Base-by-base conservation (phyloP, 1,140 invertebrate genomes). In the Eriosoma lanigerum region DNA sequence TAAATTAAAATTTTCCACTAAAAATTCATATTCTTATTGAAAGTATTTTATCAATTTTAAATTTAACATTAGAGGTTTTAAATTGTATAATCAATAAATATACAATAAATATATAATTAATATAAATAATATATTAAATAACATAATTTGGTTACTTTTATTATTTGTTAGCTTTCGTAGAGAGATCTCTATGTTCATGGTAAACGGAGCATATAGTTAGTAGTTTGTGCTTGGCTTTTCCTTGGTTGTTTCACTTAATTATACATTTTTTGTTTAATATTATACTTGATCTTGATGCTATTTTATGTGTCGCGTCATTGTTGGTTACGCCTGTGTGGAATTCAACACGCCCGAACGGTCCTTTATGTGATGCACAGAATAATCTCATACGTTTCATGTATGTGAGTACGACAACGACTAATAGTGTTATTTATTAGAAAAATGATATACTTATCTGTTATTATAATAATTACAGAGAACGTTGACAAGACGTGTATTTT, bases 401-500 rank as follows among this genome's bases (percentile, higher is more conserved):
- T 19, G 29, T 3, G 29, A 32, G 38, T 38, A 29, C n/a, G 38
- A 66, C 64, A 66, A 66, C n/a, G n/a, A 66, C 38, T 21, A 44
- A 66, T 44, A n/a, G 32, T 13, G 38, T 44, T 38, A 66, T 66
- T 44, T 44, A 44, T 66, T 21, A 44, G 64, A 66, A 44, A 66
- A 46, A 44, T 32, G 64, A 66, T 44, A 44, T 44, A 38, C n/a
- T n/a, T n/a, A 66, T 66, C 64, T 66, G 38, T 66, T 66, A 66
- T 66, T 66, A 66, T 46, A 66, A 66, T 66, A 66, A 66, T 66
- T 66, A 66, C 64, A 66, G 38, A 66, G 64, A 15, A 44, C 19
- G 19, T 21, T 21, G n/a, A 21, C 64, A 32, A 26, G 15, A 32
- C 32, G 29, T 3, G 32, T 66, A 44, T 66, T 66, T 3, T 66